phyloP scores from a whole-genome alignment of 2,797 vertebrate genomes.

The Enteromius anoplus region DNA sequence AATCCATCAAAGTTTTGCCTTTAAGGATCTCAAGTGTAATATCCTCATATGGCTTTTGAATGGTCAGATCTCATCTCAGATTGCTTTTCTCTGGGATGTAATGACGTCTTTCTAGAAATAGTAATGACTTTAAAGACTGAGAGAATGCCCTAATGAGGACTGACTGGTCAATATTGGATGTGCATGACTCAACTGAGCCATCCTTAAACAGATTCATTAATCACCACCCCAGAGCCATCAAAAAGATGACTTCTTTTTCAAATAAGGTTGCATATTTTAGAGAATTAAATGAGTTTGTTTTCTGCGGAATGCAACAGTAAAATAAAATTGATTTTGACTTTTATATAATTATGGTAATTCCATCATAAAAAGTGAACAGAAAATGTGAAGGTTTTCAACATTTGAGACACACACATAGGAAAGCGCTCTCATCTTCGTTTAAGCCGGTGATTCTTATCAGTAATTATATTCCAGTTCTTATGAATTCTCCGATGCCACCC shows the following conservation, averaged over 20 bases:
- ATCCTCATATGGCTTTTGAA: constrained; percentile 33
- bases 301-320: constrained; percentile 15
- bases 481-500: constrained; percentile 66
- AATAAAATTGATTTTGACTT: constrained; percentile 39
- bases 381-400: constrained; percentile 43
- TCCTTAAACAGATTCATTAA: constrained; percentile 49
- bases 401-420: constrained; percentile 21
- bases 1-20: constrained; percentile 36
- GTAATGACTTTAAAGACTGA: constrained; percentile 41
- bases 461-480: constrained; percentile 52
- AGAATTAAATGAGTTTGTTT: constrained; percentile 34
- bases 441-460: constrained; percentile 48
- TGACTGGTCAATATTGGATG: constrained; percentile 51
- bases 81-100: constrained; percentile 36
- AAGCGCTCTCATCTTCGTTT: constrained; percentile 30
- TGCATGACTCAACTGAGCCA: constrained; percentile 38
- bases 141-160: constrained; percentile 32
- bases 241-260: constrained; percentile 18
- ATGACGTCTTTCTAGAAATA: constrained; percentile 15
- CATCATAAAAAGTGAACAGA: constrained; percentile 46
- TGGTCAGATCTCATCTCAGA: constrained; percentile 17
- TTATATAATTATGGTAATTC: constrained; percentile 41
- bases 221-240: constrained; percentile 22
- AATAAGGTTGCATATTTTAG: constrained; percentile 31
- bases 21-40: constrained; percentile 25